Conservation (phyloP, 2,888 invertebrate genomes). For the Lasioglossum oenotherae region DNA sequence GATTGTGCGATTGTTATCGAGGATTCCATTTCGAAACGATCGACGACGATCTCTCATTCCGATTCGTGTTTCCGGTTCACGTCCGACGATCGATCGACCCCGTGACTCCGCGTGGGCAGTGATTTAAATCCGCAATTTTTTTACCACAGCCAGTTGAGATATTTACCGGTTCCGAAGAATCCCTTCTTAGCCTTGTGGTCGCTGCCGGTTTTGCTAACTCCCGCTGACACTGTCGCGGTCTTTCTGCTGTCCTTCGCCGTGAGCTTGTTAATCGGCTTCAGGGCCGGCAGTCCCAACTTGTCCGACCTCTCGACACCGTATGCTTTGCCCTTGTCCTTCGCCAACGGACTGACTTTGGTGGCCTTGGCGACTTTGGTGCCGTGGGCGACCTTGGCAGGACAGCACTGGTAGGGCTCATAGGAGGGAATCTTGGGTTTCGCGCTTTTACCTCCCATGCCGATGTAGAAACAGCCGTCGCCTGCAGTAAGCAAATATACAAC, state of each 20-base stretch:
- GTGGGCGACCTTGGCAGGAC: conserved; percentile 93
- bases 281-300: conserved; percentile 71
- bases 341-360: conserved; percentile 88
- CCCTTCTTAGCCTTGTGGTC: conserved; percentile 90
- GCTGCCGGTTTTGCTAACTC: conserved; percentile 74
- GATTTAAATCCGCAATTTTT: conserved; percentile 77
- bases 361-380: conserved; percentile 93
- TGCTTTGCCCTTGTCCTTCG: conserved; percentile 70
- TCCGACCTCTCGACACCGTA: conserved; percentile 62
- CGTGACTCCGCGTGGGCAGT: conserved; percentile 55
- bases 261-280: conserved; percentile 84
- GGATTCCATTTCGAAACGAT: not conserved
- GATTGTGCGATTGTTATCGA: not conserved
- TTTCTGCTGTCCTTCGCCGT: conserved; percentile 84
- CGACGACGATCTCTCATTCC: not conserved
- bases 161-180: conserved; percentile 94
- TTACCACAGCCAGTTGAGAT: conserved; percentile 87
- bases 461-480: conserved; percentile 99
- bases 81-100: not conserved
- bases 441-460: conserved; percentile 95
- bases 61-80: conserved; percentile 9
- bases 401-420: conserved; percentile 96
- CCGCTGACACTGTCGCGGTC: conserved; percentile 74
- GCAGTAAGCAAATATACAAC: conserved; percentile 94
- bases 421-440: conserved; percentile 90